These are phyloP conservation scores for Apodemus sylvaticus DNA, from an alignment of 2,113 vertebrate species.

Conservation along the genomic window DNA sequence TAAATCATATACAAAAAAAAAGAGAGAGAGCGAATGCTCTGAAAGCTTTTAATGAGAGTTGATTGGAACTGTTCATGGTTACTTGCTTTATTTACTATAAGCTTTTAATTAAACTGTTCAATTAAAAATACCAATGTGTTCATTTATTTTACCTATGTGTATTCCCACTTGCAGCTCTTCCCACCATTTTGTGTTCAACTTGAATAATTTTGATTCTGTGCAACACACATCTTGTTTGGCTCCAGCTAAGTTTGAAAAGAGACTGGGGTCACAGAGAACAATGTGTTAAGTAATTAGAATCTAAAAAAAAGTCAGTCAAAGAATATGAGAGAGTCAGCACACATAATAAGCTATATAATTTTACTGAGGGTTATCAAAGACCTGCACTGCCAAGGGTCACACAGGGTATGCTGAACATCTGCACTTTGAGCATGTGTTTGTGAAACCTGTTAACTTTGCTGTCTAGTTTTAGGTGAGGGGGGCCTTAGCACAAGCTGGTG, in stretches of 20 bases:
- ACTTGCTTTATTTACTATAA: not conserved
- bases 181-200: not conserved
- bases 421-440: not conserved
- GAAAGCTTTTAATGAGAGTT: not conserved
- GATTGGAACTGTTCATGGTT: not conserved
- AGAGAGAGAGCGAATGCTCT: not conserved
- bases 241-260: not conserved
- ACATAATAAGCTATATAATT: not conserved
- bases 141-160: not conserved
- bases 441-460: not conserved
- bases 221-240: not conserved
- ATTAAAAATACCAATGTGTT: not conserved
- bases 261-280: not conserved
- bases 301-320: not conserved
- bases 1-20: not conserved
- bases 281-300: not conserved
- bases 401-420: not conserved
- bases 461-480: constrained; percentile 39
- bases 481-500: constrained; percentile 21
- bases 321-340: not conserved
- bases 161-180: not conserved
- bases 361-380: not conserved
- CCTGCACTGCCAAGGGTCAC: not conserved
- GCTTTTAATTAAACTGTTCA: constrained; percentile 22
- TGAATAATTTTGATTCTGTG: not conserved